Evolutionary conservation across 1,140 invertebrate genomes (phyloP), one percentile per base, ranked within the genome.

Genomic region (Daktulosphaira vitifoliae): DNA sequence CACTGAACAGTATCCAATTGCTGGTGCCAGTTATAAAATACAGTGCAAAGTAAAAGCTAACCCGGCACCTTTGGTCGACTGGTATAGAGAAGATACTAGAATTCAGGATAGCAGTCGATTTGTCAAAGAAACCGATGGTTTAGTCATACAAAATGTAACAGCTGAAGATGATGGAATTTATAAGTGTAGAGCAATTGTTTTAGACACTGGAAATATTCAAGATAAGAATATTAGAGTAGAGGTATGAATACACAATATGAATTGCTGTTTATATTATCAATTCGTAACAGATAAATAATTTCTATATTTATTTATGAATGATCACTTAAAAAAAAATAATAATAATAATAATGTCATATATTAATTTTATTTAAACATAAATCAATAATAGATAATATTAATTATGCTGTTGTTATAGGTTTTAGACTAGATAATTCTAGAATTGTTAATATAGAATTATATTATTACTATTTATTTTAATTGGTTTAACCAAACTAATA

Each of bases 161-260:
- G 84, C 88, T 72, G 80, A 81, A 16, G 90, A 94, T 72, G 88
- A 93, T 72, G 91, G 89, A 0, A 77, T 84, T 15, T 95, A 92
- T 73, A 88, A 82, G 2, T 92, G 91, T 72, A 80, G 88, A 22
- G 91, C 90, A 1, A 82, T 86, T 13, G 90, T 94, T 0, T 78
- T 82, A 11, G 78, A 80, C 13, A 90, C 89, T 16, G 92, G 91
- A 33, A 84, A 89, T 72, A 76, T 90, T 4, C 74, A 83, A 44
- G 83, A 85, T 66, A 80, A 82, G 67, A 78, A 81, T 66, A 94
- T 94, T 66, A 82, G 81, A 69, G 81, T 92, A 5, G 88, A 90
- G 80, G 87, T 89, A 77, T 69, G 66, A 33, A 33, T 11, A 11
- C n/a, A n/a, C n/a, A n/a, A n/a, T n/a, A n/a, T n/a, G n/a, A n/a